phyloP scores from a whole-genome alignment of 2,113 vertebrate species.

The Hucho hucho region DNA sequence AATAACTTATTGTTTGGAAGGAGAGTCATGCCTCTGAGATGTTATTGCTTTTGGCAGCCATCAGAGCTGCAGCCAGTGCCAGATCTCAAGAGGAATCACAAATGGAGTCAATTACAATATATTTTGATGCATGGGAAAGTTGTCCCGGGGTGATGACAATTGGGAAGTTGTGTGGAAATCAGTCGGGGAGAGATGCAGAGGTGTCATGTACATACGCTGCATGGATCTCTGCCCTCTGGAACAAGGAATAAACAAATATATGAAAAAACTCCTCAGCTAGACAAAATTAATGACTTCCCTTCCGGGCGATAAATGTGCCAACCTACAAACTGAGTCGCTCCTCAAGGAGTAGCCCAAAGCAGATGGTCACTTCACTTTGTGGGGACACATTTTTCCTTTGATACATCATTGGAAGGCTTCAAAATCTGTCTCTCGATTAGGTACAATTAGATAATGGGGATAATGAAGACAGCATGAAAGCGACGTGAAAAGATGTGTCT shows the following conservation, averaged over 20 bases:
- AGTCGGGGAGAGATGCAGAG: conserved; percentile 45
- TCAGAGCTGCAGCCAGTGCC: conserved; percentile 56
- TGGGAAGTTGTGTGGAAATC: conserved; percentile 58
- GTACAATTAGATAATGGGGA: background rate
- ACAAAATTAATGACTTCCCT: background rate
- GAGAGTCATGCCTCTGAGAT: conserved; percentile 65
- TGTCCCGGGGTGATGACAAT: conserved; percentile 71
- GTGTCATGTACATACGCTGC: conserved; percentile 14
- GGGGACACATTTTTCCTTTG: conserved; percentile 23
- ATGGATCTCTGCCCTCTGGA: conserved; percentile 49
- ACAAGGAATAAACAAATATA: conserved; percentile 29
- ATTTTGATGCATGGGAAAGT: conserved; percentile 73
- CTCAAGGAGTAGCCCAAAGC: conserved; percentile 32
- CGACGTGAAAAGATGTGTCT: background rate
- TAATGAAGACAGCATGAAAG: conserved; percentile 1
- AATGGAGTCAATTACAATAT: conserved; percentile 75
- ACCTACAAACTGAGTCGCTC: background rate
- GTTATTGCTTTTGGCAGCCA: conserved; percentile 73
- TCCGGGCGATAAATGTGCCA: background rate
- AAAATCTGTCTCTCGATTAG: conserved; percentile 5
- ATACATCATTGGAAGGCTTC: conserved; percentile 23
- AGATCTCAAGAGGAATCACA: conserved; percentile 70
- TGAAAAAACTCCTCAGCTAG: background rate
- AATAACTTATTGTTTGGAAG: conserved; percentile 57
- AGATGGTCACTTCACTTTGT: conserved; percentile 37